These are phyloP conservation scores for Drosophila triauraria DNA, from an alignment of 1,140 invertebrate species.

Conservation along the genomic window DNA sequence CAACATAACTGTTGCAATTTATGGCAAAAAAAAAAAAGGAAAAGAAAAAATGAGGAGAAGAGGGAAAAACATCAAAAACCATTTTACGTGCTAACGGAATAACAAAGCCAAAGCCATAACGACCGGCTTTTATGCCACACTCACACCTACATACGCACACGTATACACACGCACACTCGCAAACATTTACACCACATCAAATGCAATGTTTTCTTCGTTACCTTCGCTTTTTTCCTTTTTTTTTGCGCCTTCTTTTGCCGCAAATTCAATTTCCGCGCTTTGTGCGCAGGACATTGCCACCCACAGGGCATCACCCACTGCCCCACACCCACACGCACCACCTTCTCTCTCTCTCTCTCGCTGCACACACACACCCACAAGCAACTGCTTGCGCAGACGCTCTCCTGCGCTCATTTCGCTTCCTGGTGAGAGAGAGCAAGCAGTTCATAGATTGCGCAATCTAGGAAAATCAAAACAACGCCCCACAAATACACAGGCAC, in stretches of 20 bases:
- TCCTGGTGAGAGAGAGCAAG: conserved; percentile 42
- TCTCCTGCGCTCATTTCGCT: conserved; percentile 25
- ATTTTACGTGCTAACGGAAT: conserved; percentile 78
- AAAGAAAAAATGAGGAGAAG: not conserved
- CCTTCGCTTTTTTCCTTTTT: conserved; percentile 25
- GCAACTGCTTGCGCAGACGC: conserved; percentile 23
- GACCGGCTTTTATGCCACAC: conserved; percentile 54
- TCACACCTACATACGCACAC: not conserved
- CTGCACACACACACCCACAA: not conserved
- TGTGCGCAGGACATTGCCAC: conserved; percentile 68
- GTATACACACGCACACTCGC: conserved; percentile 17
- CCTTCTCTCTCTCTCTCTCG: not conserved
- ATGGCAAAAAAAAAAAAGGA: conserved; percentile 38
- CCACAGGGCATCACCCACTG: conserved; percentile 13
- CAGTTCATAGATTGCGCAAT: conserved; percentile 73
- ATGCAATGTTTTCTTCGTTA: conserved; percentile 61
- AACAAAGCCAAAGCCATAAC: conserved; percentile 68
- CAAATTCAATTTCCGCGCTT: conserved; percentile 82
- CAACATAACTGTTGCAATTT: conserved; percentile 66
- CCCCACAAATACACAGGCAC: conserved; percentile 65
- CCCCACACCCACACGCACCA: not conserved
- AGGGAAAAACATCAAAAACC: conserved; percentile 58
- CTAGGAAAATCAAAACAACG: conserved; percentile 81
- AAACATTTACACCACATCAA: conserved; percentile 56
- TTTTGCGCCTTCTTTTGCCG: conserved; percentile 60